Evolutionary conservation across 2,888 invertebrate species (phyloP).

Genomic region (Oscheius myriophilus): DNA sequence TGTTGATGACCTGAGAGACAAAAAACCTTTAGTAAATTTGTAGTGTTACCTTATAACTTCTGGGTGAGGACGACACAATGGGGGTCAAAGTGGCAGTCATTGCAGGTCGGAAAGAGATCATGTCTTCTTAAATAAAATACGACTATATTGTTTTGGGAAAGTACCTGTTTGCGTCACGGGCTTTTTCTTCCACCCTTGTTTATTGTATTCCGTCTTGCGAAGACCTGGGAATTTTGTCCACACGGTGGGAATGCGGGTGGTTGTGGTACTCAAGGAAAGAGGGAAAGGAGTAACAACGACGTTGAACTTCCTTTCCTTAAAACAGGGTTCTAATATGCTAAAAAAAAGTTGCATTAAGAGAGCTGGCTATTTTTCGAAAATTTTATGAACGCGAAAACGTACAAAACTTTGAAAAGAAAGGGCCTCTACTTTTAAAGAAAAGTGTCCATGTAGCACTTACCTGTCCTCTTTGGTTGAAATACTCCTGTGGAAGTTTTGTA

Average conservation of each 20-base stretch:
- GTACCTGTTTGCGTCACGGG: conserved; percentile 2
- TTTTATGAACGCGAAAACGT: too few relatives aligned
- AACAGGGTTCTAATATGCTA: too few relatives aligned
- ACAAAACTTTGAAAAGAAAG: too few relatives aligned
- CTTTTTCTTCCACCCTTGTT: conserved; percentile 44
- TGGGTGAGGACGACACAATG: conserved; percentile 6
- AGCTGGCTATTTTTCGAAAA: too few relatives aligned
- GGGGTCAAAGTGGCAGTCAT: conserved; percentile 4
- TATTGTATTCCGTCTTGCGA: conserved; percentile 38
- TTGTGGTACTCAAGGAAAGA: background rate
- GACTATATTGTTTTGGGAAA: background rate
- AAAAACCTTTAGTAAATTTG: background rate
- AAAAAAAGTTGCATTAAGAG: too few relatives aligned
- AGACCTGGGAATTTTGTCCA: conserved; percentile 26
- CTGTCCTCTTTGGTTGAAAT: conserved; percentile 13
- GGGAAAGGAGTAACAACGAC: background rate
- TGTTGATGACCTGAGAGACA: conserved; percentile 41
- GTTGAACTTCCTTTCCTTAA: conserved; percentile 12
- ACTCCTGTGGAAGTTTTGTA: background rate
- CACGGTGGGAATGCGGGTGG: background rate
- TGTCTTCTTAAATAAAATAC: conserved; percentile 13
- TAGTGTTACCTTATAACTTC: conserved; percentile 15
- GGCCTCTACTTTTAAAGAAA: too few relatives aligned
- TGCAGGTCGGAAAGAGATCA: conserved; percentile 4
- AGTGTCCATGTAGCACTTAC: background rate